Base-by-base conservation (phyloP, 2,113 vertebrate genomes). In the Cyanoderma ruficeps region DNA sequence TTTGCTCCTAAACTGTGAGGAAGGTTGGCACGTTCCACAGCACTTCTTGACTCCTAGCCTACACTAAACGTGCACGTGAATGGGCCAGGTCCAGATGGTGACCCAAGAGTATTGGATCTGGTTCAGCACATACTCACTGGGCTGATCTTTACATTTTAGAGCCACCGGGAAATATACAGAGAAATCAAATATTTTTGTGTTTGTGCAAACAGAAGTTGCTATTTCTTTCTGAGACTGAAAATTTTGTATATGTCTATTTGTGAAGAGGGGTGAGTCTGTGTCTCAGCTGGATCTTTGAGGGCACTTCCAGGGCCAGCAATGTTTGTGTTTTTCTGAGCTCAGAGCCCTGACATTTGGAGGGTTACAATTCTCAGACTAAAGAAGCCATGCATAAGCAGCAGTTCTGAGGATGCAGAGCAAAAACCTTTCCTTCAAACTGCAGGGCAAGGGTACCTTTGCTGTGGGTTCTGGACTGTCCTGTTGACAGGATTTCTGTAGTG, bases 1-100 rank as follows among this genome's bases (percentile, higher is more conserved):
- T 27, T 67, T 55, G 35, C 31, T 88, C 30, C 67, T 59, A 22
- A 79, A 44, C 6, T 59, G 15, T 59, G 21, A 85, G 52, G 19
- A 87, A 70, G 8, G 27, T 5, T 81, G 41, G 41, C 60, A 35
- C 0, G 0, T 69, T 70, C 18, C 6, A 1, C 23, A 65, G 53
- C 41, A 72, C 49, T 84, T 39, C 30, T 70, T 90, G 37, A 68
- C 23, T 83, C 28, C 25, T 35, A 35, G 18, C 12, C 37, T 44
- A 67, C 39, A 75, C 21, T 64, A 12, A 83, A 42, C 1, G 11
- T 70, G 64, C 41, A 60, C 7, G 16, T 0, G 2, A 76, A 60
- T 2, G 6, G 31, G 13, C 24, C 37, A 71, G 20, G 28, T 42
- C 31, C 35, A 46, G 22, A 50, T 22, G 49, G 35, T 68, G 67